phyloP scores from a whole-genome alignment of 2,888 invertebrate species.

The Labia minor region DNA sequence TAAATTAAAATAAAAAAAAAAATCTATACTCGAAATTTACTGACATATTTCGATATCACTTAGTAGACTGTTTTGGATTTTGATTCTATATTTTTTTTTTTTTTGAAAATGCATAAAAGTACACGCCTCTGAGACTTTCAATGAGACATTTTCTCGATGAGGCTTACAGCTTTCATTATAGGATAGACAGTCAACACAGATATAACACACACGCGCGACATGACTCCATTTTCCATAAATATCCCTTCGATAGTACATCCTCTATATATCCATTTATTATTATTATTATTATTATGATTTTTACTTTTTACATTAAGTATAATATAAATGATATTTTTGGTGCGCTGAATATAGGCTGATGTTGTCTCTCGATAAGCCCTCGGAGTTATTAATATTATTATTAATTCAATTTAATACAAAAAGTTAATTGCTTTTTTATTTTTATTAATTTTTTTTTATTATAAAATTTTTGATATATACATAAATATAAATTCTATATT shows the following conservation, averaged over 20 bases:
- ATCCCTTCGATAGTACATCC: not conserved
- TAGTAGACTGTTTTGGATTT: not conserved
- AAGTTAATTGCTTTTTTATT: too few relatives aligned
- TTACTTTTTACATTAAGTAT: too few relatives aligned
- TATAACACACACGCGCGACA: constrained; percentile 4
- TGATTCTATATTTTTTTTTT: not conserved
- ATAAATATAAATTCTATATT: too few relatives aligned
- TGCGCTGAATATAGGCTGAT: constrained; percentile 7
- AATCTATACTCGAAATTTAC: not conserved
- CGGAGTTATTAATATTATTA: too few relatives aligned
- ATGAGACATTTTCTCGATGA: not conserved
- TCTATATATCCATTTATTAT: not conserved
- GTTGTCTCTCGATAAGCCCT: not conserved
- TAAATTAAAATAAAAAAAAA: not conserved
- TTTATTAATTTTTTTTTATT: too few relatives aligned
- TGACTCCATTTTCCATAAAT: not conserved
- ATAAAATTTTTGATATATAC: too few relatives aligned
- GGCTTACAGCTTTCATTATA: not conserved
- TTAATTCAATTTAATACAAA: too few relatives aligned
- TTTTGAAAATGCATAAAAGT: not conserved
- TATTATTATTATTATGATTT: too few relatives aligned
- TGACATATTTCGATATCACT: constrained; percentile 9
- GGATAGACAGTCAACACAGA: not conserved
- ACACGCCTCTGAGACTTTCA: not conserved
- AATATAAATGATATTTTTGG: not conserved